Evolutionary conservation across 2,888 invertebrate species (phyloP).

Genomic region (Metacarcinus magister): DNA sequence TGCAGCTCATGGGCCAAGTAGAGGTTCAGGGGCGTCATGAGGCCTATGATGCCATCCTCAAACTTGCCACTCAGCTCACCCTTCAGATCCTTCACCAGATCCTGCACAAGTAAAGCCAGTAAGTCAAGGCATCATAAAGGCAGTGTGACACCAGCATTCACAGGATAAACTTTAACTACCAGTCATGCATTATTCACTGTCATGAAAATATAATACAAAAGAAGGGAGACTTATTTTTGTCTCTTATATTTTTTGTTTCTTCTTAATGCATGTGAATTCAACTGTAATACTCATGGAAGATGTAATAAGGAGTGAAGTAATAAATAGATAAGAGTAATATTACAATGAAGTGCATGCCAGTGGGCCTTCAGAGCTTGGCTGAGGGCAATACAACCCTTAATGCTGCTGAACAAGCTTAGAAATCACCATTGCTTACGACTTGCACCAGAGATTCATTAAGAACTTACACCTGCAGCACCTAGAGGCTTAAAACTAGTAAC

Average conservation of each 20-base stretch:
- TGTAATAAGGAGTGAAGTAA: neutral
- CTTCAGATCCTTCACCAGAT: constrained; percentile 92
- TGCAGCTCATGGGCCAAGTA: constrained; percentile 93
- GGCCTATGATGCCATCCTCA: constrained; percentile 91
- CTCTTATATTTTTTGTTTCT: neutral
- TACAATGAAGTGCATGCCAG: neutral
- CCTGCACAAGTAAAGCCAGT: constrained; percentile 85
- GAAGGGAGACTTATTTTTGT: neutral
- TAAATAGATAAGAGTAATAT: neutral
- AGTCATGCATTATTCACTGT: constrained; percentile 8
- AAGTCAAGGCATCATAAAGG: neutral
- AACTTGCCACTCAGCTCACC: constrained; percentile 95
- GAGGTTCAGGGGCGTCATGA: constrained; percentile 93
- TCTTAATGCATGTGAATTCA: neutral
- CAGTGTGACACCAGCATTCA: no score
- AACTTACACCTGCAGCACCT: neutral
- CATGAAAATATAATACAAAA: neutral
- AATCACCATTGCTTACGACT: neutral
- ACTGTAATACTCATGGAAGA: neutral
- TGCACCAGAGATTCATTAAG: neutral
- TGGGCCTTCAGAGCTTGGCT: neutral
- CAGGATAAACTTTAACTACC: neutral
- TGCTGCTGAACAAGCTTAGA: neutral
- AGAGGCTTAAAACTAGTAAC: neutral
- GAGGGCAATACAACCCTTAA: neutral